Conservation (phyloP, 2,113 vertebrate genomes). For the Herpailurus yagouaroundi region DNA sequence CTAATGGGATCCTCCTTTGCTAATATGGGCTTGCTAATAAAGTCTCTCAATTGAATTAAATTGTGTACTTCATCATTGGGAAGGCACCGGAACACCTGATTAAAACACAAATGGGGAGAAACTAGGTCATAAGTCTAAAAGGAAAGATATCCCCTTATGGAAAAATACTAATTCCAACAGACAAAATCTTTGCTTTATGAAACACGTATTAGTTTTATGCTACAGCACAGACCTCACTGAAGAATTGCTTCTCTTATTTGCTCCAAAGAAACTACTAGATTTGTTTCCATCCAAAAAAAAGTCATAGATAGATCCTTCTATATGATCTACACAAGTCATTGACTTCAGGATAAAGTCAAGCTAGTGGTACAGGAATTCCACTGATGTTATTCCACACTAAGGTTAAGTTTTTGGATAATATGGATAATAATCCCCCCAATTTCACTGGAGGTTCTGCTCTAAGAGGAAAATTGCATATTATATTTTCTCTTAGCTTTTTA, state of each 20-base stretch:
- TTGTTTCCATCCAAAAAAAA: background rate
- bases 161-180: background rate
- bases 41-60: conserved; percentile 91
- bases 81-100: conserved; percentile 96
- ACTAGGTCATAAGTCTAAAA: background rate
- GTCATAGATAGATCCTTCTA: background rate
- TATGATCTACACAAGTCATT: background rate
- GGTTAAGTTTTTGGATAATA: background rate
- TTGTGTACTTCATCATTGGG: conserved; percentile 95
- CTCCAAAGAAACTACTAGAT: background rate
- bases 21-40: conserved; percentile 88
- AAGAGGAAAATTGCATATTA: background rate
- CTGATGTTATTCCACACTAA: background rate
- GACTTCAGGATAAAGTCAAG: background rate
- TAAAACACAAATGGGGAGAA: conserved; percentile 51
- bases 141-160: background rate
- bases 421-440: background rate
- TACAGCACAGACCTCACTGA: background rate
- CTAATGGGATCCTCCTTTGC: conserved; percentile 89
- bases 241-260: background rate
- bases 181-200: conserved; percentile 30
- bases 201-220: background rate
- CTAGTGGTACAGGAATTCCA: background rate
- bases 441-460: background rate
- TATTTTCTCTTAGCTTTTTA: conserved; percentile 20